Base-by-base conservation (phyloP, 1,140 invertebrate species). In the Drosophila prosaltans region DNA sequence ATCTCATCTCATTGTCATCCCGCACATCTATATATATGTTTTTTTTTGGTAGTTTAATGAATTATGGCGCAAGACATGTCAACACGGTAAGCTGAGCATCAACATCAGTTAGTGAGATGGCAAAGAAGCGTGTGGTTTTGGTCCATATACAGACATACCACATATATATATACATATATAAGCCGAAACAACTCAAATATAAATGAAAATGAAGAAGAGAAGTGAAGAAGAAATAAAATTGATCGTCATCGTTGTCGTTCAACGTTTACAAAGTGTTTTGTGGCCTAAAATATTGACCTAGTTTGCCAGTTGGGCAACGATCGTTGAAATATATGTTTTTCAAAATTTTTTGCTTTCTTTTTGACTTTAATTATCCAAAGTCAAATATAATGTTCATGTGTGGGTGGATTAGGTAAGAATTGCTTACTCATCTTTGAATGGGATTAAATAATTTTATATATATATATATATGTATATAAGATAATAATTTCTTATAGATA, bases 11-110 rank as follows among this genome's bases (percentile, higher is more conserved):
- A 74, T 75, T 75, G 73, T 74, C 63, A 67, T 69, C 64, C 65
- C 68, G 45, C 45, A 48, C 45, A 21, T 51, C 21, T 51, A 6
- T 9, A 26, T 26, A 24, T 21, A 21, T 8, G 21, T 39, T 48
- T 48, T 21, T 24, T 48, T 39, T 48, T 48, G 45, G 57, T 74
- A 39, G 71, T 69, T 75, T 74, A 74, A 63, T 74, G 74, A 76
- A 75, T 76, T 76, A 76, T 76, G 74, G 65, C 74, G 74, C 74
- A 76, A 77, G 74, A 66, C 60, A 61, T 76, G 73, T 76, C 74
- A 77, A 76, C 73, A 77, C 72, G 66, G 54, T 66, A 39, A 77
- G 74, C 69, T 76, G 74, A 77, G 1, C 74, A 77, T 75, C 72
- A 41, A 10, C 26, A 40, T 32, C 21, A 21, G 7, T 16, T 40